Evolutionary conservation across 2,113 vertebrate species (phyloP), one percentile per base, ranked within the genome.

Genomic region (Origma solitaria): DNA sequence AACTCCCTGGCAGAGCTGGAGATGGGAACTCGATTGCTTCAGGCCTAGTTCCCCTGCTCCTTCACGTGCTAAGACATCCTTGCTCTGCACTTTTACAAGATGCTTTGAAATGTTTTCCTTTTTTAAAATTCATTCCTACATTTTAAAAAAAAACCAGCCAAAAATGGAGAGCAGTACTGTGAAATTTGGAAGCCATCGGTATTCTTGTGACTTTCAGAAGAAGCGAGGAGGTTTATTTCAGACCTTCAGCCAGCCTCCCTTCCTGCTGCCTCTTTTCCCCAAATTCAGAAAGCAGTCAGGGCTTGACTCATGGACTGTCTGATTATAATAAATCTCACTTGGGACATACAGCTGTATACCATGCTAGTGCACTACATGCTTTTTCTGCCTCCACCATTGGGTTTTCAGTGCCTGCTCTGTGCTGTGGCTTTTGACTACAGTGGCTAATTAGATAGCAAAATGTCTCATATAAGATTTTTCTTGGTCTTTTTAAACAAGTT

Each of bases 401-500:
- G 42, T 72, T 84, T 89, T 89, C 53, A 58, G 47, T 61, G 72
- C 49, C 50, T 82, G 21, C 66, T 76, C 61, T 76, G 47, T 64
- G 51, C 64, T 70, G 37, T n/a, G 53, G 31, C 81, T 80, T 91
- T 82, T 86, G 65, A 53, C 62, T 84, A 44, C 0, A 0, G 25
- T 83, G 58, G 53, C 73, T 92, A 78, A 82, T 92, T 77, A 92
- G 92, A 73, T 58, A 80, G 50, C n/a, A 54, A 68, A 69, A n/a
- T 4, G 8, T 94, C 66, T 95, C 45, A 38, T 19, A 10, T 58
- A 62, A 71, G 53, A n/a, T 4, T 30, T 82, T 47, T 88, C 81
- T 70, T 58, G 11, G 9, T 68, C 31, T 53, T 85, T 89, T 86
- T 49, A 61, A 76, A 77, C 13, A 15, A 69, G 30, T 38, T 82